A percentile compares a stretch with the other conserved stretches of the same genome.
phyloP scores from a whole-genome alignment of 2,113 vertebrate genomes.

The Corythornis cristatus region DNA sequence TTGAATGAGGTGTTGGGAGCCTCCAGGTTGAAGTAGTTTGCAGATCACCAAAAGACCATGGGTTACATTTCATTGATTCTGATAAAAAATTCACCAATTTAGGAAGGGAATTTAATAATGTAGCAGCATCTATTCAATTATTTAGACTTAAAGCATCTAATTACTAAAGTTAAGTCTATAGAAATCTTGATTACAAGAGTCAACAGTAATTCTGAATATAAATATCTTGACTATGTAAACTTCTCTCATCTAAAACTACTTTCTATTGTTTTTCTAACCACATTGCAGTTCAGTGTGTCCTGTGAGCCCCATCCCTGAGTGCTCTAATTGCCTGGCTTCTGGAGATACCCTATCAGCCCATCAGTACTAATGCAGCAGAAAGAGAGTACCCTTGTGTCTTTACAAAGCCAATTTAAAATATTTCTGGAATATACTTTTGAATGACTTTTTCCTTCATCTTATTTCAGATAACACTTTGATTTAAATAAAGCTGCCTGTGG shows the following conservation, averaged over 20 bases:
- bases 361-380: slow-evolving; percentile 48
- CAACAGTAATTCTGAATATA: background rate
- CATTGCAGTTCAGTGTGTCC: background rate
- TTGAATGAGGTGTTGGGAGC: background rate
- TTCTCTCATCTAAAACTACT: background rate
- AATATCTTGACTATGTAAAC: background rate
- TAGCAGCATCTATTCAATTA: background rate
- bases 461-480: slow-evolving; percentile 67
- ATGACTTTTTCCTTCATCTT: slow-evolving; percentile 54
- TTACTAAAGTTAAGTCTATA: slow-evolving; percentile 5
- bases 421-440: slow-evolving; percentile 33
- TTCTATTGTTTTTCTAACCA: background rate
- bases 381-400: slow-evolving; percentile 15
- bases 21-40: background rate
- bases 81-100: background rate
- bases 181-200: background rate
- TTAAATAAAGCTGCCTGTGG: slow-evolving; percentile 56
- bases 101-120: background rate
- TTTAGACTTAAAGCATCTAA: background rate
- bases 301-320: background rate
- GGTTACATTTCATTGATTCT: background rate
- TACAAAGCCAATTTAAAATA: slow-evolving; percentile 48
- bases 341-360: background rate
- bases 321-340: slow-evolving; percentile 35
- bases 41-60: background rate